phyloP scores from a whole-genome alignment of 64 coral and sea anemone species.

The Pocillopora verrucosa region DNA sequence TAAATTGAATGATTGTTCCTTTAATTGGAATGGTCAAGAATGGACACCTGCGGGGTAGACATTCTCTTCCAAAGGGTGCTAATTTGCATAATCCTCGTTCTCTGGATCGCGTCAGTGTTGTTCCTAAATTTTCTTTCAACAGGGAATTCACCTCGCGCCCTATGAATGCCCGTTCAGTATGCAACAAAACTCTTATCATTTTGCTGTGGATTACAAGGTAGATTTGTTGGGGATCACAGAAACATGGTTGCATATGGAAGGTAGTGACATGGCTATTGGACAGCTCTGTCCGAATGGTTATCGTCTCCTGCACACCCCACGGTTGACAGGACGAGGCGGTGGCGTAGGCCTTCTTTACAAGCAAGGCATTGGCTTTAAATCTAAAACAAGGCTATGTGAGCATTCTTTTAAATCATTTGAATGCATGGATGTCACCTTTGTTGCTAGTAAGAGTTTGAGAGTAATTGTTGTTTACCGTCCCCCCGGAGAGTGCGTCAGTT shows the following conservation, averaged over 20 bases:
- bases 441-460: conserved; percentile 40
- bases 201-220: conserved; percentile 1
- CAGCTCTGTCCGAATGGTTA: conserved; percentile 14
- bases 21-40: not conserved
- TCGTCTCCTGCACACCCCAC: not conserved
- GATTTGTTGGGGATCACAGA: conserved; percentile 5
- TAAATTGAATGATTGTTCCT: conserved; percentile 28
- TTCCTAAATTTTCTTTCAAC: conserved; percentile 34
- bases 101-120: not conserved
- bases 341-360: conserved; percentile 41
- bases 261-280: conserved; percentile 1
- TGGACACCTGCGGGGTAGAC: not conserved
- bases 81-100: conserved; percentile 19
- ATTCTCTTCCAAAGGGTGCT: conserved; percentile 13
- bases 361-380: conserved; percentile 47
- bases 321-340: not conserved
- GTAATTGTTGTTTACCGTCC: conserved; percentile 42
- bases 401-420: conserved; percentile 43
- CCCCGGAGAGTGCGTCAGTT: too few relatives aligned
- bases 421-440: conserved; percentile 47
- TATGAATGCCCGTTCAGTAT: conserved; percentile 24
- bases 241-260: conserved; percentile 17
- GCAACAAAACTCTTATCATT: conserved; percentile 39
- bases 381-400: conserved; percentile 30
- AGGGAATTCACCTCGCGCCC: conserved; percentile 22